Base-by-base conservation (phyloP, 2,113 vertebrate genomes). In the Pygathrix nemaeus region DNA sequence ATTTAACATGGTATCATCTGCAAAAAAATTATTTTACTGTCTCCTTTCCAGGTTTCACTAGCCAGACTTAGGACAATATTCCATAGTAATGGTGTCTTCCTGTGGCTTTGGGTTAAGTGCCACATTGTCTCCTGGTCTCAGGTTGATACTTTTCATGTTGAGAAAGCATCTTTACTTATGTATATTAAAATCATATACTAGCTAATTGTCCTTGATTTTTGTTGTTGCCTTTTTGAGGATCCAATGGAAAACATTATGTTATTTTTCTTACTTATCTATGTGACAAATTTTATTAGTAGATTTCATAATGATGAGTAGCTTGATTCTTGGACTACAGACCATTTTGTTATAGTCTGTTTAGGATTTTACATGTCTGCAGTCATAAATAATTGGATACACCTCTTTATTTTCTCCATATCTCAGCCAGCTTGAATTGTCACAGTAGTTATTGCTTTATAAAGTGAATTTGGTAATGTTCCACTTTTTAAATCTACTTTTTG, bases 401-500 rank as follows among this genome's bases (percentile, higher is more conserved):
- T 48, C 82, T 70, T 93, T 92, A 32, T 43, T 79, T 91, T 84
- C 61, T 83, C 11, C 75, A 38, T 94, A 61, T 95, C 55, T 84
- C 61, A 76, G 61, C 87, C 76, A 94, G 38, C 2, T 96, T 96
- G 93, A 94, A 86, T 93, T 97, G 96, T 90, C 52, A 96, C 12
- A 82, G 55, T 27, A 92, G 72, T 66, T 75, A 68, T 83, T 88
- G 16, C 35, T 68, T 83, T 92, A 50, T 80, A 95, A 93, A 83
- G 7, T 57, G 4, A 87, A 90, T 66, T 76, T 94, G 61, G 61
- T 40, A 84, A 75, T 6, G 0, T 38, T 84, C 90, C 70, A 11
- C 72, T 76, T 88, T 89, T 90, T 8, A 20, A 64, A 70, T 88
- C 32, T 83, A 40, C 57, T 23, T 81, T 95, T 87, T 61, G 48